Conservation (phyloP, 1,140 invertebrate species). For the Caenorhabditis briggsae region DNA sequence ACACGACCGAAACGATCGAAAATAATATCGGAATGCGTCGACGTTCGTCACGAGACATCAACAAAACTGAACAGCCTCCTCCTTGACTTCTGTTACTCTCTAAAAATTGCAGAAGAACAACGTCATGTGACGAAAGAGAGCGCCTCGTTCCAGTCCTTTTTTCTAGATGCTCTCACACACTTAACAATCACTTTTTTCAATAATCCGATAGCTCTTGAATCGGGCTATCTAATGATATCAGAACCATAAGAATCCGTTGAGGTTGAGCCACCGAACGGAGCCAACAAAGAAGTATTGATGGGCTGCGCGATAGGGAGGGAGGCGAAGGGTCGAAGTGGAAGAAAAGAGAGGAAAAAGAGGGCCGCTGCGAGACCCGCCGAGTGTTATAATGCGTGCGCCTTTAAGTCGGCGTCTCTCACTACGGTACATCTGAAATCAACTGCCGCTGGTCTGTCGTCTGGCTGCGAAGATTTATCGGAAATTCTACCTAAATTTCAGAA, state of each 20-base stretch:
- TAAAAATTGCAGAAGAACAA: slow-evolving; percentile 19
- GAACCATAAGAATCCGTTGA: slow-evolving; percentile 10
- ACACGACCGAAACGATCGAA: background rate
- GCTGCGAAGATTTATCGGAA: slow-evolving; percentile 1
- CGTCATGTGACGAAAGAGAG: background rate
- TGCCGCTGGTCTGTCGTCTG: background rate
- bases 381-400: slow-evolving; percentile 36
- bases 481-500: background rate
- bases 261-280: slow-evolving; percentile 11
- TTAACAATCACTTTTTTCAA: background rate
- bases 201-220: background rate
- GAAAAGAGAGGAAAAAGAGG: slow-evolving; percentile 7
- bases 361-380: slow-evolving; percentile 22
- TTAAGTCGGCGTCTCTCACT: slow-evolving; percentile 21
- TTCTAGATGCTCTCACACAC: background rate
- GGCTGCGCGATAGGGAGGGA: slow-evolving; percentile 37
- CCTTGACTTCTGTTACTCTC: slow-evolving; percentile 2
- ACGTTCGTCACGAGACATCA: background rate
- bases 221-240: background rate
- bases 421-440: slow-evolving; percentile 40
- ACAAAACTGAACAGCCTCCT: slow-evolving; percentile 8
- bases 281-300: slow-evolving; percentile 52
- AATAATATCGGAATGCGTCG: background rate
- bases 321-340: slow-evolving; percentile 30
- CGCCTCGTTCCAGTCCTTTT: background rate